These are phyloP conservation scores for Florisuga fusca DNA, from an alignment of 2,797 vertebrate species.

Conservation along the genomic window DNA sequence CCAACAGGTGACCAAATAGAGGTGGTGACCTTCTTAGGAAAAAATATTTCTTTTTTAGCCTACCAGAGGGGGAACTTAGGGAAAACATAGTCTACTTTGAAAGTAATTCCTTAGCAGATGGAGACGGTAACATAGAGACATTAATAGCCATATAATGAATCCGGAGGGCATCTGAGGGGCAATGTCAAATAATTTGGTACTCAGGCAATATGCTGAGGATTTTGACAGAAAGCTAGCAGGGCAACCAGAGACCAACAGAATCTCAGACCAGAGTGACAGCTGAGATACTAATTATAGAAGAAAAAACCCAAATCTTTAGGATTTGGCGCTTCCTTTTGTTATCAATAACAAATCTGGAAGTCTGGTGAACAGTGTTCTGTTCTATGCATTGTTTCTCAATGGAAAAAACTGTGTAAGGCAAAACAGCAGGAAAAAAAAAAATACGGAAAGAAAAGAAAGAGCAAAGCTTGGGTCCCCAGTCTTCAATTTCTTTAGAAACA, in stretches of 20 bases:
- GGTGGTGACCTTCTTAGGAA: constrained; percentile 57
- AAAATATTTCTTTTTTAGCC: constrained; percentile 59
- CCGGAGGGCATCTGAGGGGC: constrained; percentile 42
- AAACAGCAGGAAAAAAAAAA: neutral
- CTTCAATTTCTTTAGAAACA: neutral
- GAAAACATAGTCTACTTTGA: constrained; percentile 44
- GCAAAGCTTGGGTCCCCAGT: neutral
- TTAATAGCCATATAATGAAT: constrained; percentile 33
- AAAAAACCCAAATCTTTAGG: neutral
- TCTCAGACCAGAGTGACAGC: neutral
- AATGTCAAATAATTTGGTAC: constrained; percentile 47
- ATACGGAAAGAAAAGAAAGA: too few species aligned
- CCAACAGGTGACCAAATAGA: constrained; percentile 70
- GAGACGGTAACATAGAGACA: constrained; percentile 30
- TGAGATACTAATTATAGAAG: neutral
- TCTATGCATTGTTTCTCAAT: neutral
- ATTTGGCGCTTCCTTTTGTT: neutral
- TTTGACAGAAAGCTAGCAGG: neutral
- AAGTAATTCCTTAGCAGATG: constrained; percentile 45
- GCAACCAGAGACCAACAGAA: neutral
- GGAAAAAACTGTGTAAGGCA: neutral
- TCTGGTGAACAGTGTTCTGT: neutral
- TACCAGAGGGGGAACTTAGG: constrained; percentile 51
- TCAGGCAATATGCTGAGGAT: neutral
- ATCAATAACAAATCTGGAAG: neutral